A percentile compares a stretch with the other conserved stretches of the same genome.
Evolutionary conservation across 2,888 invertebrate genomes (phyloP).

Genomic region (Cataglyphis rosenhaueri): DNA sequence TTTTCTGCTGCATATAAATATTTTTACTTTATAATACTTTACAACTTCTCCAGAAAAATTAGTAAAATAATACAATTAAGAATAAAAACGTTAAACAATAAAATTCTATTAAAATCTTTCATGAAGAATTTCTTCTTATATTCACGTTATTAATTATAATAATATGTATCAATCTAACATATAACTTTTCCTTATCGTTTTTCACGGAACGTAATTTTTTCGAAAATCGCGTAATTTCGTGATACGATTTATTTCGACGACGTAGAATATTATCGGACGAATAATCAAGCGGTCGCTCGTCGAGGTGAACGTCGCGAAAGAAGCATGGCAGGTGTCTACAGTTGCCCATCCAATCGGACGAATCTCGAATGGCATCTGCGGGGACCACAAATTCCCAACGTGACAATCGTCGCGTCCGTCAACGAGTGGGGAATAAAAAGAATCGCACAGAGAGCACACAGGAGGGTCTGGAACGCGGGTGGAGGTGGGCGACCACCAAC

Average conservation of each 20-base stretch:
- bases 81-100: not conserved
- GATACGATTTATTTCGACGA: constrained; percentile 48
- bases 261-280: constrained; percentile 51
- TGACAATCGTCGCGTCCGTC: constrained; percentile 79
- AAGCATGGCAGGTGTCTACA: constrained; percentile 59
- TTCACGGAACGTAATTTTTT: not conserved
- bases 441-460: constrained; percentile 62
- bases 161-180: not conserved
- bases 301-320: constrained; percentile 56
- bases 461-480: constrained; percentile 54
- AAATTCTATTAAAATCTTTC: not conserved
- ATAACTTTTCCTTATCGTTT: not conserved
- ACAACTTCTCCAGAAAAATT: not conserved
- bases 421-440: constrained; percentile 77
- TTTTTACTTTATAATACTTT: not conserved
- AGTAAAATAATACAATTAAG: not conserved
- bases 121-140: not conserved
- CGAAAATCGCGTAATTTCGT: constrained; percentile 8
- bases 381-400: constrained; percentile 78
- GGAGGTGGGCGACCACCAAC: constrained; percentile 52
- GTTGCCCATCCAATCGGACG: constrained; percentile 69
- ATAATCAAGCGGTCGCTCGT: constrained; percentile 39
- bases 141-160: not conserved
- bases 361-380: constrained; percentile 77
- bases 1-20: not conserved